These are phyloP conservation scores for Lithosia quadra DNA, from an alignment of 2,888 invertebrate species.

Conservation along the genomic window DNA sequence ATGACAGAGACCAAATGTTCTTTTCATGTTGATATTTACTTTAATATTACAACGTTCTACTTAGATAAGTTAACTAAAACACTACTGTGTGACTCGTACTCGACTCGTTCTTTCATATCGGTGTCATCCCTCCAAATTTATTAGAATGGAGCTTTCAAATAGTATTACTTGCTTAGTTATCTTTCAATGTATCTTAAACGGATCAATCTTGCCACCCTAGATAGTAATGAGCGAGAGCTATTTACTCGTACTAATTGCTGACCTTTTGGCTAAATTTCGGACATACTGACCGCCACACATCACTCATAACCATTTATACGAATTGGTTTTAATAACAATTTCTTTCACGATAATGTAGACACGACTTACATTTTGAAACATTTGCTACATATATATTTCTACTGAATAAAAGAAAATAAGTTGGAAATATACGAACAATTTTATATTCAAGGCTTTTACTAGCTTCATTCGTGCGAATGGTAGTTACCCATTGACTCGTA, in stretches of 20 bases:
- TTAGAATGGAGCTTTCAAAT: too few species aligned
- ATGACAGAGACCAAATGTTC: neutral
- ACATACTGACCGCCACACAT: neutral
- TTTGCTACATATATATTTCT: neutral
- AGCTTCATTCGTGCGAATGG: conserved; percentile 30
- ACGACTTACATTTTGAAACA: neutral
- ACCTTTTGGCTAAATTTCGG: neutral
- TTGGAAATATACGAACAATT: neutral
- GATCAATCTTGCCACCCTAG: too few species aligned
- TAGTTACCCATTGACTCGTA: conserved; percentile 23
- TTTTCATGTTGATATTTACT: neutral
- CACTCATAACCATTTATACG: too few species aligned
- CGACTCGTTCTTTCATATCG: neutral
- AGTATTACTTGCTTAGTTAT: too few species aligned
- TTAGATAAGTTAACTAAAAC: neutral
- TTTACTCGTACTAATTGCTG: neutral
- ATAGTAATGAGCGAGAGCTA: too few species aligned
- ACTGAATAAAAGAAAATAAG: neutral
- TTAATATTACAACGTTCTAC: neutral
- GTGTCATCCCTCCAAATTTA: neutral
- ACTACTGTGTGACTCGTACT: too few species aligned
- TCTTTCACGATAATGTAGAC: neutral
- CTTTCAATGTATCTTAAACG: too few species aligned
- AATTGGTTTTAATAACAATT: neutral
- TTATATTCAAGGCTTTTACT: conserved; percentile 5